Conservation (phyloP, 2,888 invertebrate genomes). For the Andrena flavipes region DNA sequence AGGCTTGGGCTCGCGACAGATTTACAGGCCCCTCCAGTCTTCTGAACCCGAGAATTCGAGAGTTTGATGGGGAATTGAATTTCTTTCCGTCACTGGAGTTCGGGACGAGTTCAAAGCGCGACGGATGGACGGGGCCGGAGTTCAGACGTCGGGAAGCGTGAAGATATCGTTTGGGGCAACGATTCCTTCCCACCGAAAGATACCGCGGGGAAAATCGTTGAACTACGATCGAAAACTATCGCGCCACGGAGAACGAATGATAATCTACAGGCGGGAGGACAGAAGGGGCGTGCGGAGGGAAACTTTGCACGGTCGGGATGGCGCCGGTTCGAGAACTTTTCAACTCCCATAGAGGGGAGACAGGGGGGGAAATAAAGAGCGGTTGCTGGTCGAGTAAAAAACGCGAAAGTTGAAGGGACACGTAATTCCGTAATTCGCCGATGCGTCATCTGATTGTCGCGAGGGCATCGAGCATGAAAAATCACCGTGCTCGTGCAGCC, state of each 20-base stretch:
- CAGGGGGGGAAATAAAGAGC: slow-evolving; percentile 11
- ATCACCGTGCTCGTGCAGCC: neutral
- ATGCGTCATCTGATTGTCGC: slow-evolving; percentile 21
- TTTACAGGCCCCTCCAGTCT: too few relatives aligned
- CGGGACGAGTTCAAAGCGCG: too few relatives aligned
- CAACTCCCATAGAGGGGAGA: slow-evolving; percentile 17
- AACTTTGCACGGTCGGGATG: slow-evolving; percentile 40
- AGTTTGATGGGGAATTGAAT: too few relatives aligned
- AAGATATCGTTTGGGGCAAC: neutral
- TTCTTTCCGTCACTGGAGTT: too few relatives aligned
- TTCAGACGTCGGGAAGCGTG: neutral
- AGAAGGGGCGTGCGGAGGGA: slow-evolving; percentile 4
- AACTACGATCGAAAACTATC: slow-evolving; percentile 28
- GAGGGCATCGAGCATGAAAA: neutral
- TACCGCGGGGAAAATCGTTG: slow-evolving; percentile 4
- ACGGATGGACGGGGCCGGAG: too few relatives aligned
- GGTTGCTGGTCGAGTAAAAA: slow-evolving; percentile 17
- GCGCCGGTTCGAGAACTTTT: slow-evolving; percentile 45
- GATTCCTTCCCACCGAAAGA: neutral
- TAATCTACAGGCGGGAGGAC: slow-evolving; percentile 24
- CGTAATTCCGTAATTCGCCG: slow-evolving; percentile 24
- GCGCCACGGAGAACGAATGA: slow-evolving; percentile 19
- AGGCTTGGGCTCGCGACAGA: too few relatives aligned
- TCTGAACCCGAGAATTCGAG: too few relatives aligned
- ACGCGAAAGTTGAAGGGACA: slow-evolving; percentile 3